Evolutionary conservation across 2,113 vertebrate species (phyloP).

Genomic region (Phoxinus phoxinus): DNA sequence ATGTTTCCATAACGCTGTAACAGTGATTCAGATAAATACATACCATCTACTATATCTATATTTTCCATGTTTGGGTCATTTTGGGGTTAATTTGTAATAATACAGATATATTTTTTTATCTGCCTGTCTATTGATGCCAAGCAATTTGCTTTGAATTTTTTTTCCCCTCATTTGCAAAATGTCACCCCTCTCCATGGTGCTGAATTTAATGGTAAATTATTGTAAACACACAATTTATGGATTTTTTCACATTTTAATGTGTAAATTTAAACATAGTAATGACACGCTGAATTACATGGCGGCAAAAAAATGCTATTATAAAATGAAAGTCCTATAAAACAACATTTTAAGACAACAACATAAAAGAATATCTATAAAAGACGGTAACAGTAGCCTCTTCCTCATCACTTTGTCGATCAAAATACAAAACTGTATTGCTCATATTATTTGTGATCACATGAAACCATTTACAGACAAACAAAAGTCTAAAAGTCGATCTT

Average conservation of each 20-base stretch:
- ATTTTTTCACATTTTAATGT: not conserved
- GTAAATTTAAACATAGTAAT: not conserved
- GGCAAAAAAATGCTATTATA: not conserved
- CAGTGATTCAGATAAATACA: not conserved
- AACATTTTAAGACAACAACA: conserved; percentile 5
- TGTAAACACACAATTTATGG: not conserved
- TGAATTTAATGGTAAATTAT: not conserved
- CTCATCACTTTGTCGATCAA: not conserved
- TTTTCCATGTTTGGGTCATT: not conserved
- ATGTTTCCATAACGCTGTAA: not conserved
- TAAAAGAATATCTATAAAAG: not conserved
- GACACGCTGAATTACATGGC: not conserved
- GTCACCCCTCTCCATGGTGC: conserved; percentile 1
- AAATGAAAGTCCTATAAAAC: not conserved
- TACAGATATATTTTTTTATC: not conserved
- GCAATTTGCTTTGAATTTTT: not conserved
- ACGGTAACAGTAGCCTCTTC: not conserved
- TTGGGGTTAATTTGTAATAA: not conserved
- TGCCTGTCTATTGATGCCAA: not conserved
- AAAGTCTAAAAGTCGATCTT: not conserved
- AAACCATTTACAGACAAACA: not conserved
- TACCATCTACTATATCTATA: not conserved
- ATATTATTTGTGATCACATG: not conserved
- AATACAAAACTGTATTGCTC: not conserved
- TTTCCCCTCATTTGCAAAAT: not conserved